Conservation (phyloP, 1,140 invertebrate species). For the Zaprionus kolodkinae region DNA sequence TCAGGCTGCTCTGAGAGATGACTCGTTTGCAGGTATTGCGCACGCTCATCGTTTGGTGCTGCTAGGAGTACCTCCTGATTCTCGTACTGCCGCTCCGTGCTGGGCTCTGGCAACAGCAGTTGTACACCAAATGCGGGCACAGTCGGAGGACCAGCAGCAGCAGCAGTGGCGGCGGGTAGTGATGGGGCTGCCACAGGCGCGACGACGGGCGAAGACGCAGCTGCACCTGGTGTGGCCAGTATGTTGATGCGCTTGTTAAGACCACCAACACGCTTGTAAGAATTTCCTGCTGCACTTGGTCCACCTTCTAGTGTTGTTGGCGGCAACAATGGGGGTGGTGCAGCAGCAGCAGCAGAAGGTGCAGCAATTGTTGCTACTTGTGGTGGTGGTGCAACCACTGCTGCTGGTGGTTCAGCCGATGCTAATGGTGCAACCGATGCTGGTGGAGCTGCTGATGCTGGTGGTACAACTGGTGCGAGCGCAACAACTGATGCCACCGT, state of each 20-base stretch:
- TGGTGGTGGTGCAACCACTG: constrained; percentile 3
- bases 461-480: not conserved
- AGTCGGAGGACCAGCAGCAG: not conserved
- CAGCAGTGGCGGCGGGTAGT: constrained; percentile 9
- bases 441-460: not conserved
- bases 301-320: constrained; percentile 17
- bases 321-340: constrained; percentile 20
- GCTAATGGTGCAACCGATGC: not conserved
- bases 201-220: constrained; percentile 17
- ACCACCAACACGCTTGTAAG: constrained; percentile 82
- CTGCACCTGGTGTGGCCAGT: constrained; percentile 43
- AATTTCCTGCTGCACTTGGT: constrained; percentile 58
- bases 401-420: constrained; percentile 25
- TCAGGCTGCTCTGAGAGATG: constrained; percentile 87
- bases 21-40: constrained; percentile 90
- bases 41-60: constrained; percentile 87
- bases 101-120: constrained; percentile 18
- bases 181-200: constrained; percentile 26
- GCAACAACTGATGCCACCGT: not conserved
- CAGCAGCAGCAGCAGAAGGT: not conserved
- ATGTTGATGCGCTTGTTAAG: constrained; percentile 81
- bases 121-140: constrained; percentile 5
- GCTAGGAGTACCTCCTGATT: constrained; percentile 79
- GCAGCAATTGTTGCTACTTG: not conserved
- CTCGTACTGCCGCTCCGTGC: constrained; percentile 40